phyloP scores from a whole-genome alignment of 2,113 vertebrate species.

The Zapornia atra region DNA sequence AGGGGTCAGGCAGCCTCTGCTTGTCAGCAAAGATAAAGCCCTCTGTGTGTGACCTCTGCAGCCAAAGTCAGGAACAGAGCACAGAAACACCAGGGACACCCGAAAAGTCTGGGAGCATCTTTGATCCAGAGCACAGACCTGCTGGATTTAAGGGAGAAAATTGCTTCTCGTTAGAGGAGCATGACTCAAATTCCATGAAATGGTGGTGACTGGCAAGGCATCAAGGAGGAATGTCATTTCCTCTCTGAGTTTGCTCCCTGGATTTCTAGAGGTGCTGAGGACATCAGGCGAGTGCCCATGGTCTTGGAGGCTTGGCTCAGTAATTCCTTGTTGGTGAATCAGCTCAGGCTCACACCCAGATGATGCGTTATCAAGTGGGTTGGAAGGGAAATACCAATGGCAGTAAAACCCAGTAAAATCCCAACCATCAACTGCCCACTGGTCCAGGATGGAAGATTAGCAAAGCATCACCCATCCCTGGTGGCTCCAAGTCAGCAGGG shows the following conservation, averaged over 20 bases:
- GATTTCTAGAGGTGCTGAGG: background rate
- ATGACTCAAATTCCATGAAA: background rate
- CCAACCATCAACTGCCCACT: background rate
- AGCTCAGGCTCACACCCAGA: background rate
- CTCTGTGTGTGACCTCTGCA: fast-evolving
- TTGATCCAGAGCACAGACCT: background rate
- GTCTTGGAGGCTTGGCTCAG: background rate
- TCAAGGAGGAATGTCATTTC: background rate
- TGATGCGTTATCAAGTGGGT: background rate
- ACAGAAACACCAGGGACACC: background rate
- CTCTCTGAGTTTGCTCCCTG: background rate
- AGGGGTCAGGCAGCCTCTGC: background rate
- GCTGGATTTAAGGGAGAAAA: background rate
- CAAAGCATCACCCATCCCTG: background rate
- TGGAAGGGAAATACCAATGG: background rate
- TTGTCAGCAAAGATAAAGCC: background rate
- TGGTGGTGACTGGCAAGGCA: background rate
- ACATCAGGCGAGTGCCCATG: background rate
- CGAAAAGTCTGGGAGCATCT: background rate
- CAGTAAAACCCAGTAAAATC: background rate
- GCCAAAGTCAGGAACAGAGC: background rate
- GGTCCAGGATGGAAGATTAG: background rate
- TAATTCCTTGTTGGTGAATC: background rate
- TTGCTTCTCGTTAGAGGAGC: background rate
- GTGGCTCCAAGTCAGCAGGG: background rate